phyloP scores from a whole-genome alignment of 1,140 invertebrate genomes.

The Bactericera cockerelli region DNA sequence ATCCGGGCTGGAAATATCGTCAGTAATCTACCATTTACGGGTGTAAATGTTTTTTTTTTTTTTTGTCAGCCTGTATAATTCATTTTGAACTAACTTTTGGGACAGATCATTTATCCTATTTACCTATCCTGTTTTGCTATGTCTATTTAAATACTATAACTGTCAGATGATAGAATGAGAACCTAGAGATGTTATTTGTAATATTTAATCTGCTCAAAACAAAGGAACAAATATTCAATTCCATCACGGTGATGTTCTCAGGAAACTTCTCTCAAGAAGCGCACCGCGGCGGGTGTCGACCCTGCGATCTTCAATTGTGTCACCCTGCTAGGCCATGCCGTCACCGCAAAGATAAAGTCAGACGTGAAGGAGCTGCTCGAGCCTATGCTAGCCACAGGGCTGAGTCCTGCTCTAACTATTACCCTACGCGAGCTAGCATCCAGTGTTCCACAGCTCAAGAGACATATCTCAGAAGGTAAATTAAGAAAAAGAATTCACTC shows the following conservation, averaged over 20 bases:
- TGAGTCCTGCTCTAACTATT: slow-evolving; percentile 78
- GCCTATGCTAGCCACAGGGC: slow-evolving; percentile 78
- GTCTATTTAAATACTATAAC: no score
- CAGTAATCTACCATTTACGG: no score
- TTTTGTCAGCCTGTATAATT: no score
- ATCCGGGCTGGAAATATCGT: no score
- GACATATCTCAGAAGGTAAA: slow-evolving; percentile 81
- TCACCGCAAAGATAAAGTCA: slow-evolving; percentile 46
- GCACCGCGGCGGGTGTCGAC: slow-evolving; percentile 47
- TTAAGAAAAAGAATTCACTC: no score
- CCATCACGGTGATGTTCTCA: background rate
- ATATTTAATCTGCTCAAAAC: no score
- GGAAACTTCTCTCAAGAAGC: slow-evolving; percentile 52
- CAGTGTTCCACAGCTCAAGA: slow-evolving; percentile 71
- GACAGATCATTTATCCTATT: no score
- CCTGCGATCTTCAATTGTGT: slow-evolving; percentile 88
- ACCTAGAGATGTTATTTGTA: background rate
- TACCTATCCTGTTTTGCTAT: no score
- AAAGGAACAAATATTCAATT: no score
- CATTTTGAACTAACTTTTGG: no score
- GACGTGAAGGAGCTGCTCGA: slow-evolving; percentile 78
- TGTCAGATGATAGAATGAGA: no score
- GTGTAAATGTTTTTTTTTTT: no score
- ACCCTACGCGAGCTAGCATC: slow-evolving; percentile 78
- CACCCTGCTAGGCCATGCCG: slow-evolving; percentile 74